These are phyloP conservation scores for Elysia chlorotica DNA, from an alignment of 1,140 invertebrate genomes.

Conservation along the genomic window DNA sequence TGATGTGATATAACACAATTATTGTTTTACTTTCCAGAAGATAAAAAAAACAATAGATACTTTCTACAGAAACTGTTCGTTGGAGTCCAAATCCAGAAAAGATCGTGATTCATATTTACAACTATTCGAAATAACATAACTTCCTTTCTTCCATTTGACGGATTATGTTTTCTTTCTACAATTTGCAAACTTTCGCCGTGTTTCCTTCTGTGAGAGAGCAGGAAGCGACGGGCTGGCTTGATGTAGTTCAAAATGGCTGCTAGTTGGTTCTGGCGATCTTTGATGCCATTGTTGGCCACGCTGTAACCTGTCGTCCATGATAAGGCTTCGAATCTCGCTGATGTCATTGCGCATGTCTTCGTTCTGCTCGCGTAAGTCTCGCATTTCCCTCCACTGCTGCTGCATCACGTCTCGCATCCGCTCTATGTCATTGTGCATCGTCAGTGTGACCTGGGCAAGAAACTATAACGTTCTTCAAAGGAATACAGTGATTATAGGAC, in stretches of 20 bases:
- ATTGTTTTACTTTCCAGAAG: too few species aligned
- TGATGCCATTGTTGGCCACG: neutral
- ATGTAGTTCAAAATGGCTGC: too few species aligned
- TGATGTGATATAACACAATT: too few species aligned
- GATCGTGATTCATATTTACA: neutral
- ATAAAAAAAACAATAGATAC: too few species aligned
- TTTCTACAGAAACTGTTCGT: too few species aligned
- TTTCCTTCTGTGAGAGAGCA: neutral
- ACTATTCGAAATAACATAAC: neutral
- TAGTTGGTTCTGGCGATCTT: neutral
- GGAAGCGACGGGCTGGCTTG: too few species aligned
- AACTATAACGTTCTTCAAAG: too few species aligned
- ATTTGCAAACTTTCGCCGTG: neutral
- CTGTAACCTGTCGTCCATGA: slow-evolving; percentile 12
- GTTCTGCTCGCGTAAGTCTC: slow-evolving; percentile 39
- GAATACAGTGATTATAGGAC: too few species aligned
- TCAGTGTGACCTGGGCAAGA: slow-evolving; percentile 28
- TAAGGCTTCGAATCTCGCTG: slow-evolving; percentile 37
- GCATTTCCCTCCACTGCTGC: slow-evolving; percentile 45
- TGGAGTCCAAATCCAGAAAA: too few species aligned
- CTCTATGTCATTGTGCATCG: slow-evolving; percentile 39
- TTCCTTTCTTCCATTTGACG: neutral
- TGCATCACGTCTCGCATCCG: slow-evolving; percentile 46
- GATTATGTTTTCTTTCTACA: neutral
- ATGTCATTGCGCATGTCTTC: slow-evolving; percentile 37